These are phyloP conservation scores for Scomber scombrus DNA, from an alignment of 2,113 vertebrate genomes.

Conservation along the genomic window DNA sequence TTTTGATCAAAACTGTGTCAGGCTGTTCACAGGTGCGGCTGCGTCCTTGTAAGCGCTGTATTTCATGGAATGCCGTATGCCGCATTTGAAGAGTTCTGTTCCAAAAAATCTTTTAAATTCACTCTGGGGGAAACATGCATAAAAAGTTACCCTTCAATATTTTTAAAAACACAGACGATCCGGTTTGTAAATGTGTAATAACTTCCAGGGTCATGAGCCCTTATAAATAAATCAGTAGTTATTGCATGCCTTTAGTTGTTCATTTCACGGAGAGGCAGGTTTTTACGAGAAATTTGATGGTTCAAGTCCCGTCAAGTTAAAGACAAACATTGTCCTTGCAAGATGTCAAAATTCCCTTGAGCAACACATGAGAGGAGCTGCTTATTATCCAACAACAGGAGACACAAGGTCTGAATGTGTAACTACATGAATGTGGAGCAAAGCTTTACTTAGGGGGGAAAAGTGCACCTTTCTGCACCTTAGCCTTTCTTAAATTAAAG, in stretches of 20 bases:
- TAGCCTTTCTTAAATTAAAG: too few species aligned
- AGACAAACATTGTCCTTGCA: background rate
- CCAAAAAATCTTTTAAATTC: constrained; percentile 57
- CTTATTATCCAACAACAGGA: background rate
- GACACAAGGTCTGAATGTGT: background rate
- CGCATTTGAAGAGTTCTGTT: constrained; percentile 58
- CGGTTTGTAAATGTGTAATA: constrained; percentile 3
- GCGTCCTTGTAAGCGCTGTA: constrained; percentile 40
- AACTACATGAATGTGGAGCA: background rate
- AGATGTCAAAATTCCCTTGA: background rate
- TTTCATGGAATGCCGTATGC: constrained; percentile 36
- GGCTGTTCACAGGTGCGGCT: constrained; percentile 58
- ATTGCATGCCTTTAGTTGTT: background rate
- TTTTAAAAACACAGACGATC: constrained; percentile 8
- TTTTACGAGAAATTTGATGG: background rate
- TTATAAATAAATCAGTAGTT: background rate
- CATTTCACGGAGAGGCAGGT: background rate
- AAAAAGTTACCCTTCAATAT: constrained; percentile 12
- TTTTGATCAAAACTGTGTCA: constrained; percentile 77
- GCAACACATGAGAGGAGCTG: background rate
- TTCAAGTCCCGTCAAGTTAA: background rate
- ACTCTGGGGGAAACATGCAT: constrained; percentile 18
- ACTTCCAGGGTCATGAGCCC: background rate
- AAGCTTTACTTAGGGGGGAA: too few species aligned
- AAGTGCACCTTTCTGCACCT: background rate